Conservation (phyloP, 92 coral and sea anemone genomes). For the Epizoanthus ramosus region DNA sequence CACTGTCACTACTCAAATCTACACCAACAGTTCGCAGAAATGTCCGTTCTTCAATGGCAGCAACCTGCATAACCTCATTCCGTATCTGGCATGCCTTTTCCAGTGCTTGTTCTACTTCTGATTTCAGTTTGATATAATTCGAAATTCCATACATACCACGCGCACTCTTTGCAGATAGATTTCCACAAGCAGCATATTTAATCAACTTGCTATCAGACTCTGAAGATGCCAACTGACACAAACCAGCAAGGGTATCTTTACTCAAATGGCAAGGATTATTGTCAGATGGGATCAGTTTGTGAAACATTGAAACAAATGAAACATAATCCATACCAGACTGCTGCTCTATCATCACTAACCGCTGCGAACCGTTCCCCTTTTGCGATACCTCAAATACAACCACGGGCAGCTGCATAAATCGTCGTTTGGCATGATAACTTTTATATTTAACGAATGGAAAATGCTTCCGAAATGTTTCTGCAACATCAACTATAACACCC, state of each 20-base stretch:
- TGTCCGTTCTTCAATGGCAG: conserved; percentile 52
- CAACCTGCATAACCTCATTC: conserved; percentile 48
- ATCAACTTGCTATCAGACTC: conserved; percentile 55
- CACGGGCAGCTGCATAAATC: conserved; percentile 62
- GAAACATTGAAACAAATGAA: conserved; percentile 42
- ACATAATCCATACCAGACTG: conserved; percentile 53
- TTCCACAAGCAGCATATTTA: conserved; percentile 60
- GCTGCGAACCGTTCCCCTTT: conserved; percentile 57
- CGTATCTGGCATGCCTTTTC: conserved; percentile 33
- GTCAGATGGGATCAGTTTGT: conserved; percentile 37
- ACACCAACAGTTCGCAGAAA: conserved; percentile 53
- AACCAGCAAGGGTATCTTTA: conserved; percentile 49
- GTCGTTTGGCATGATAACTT: conserved; percentile 40
- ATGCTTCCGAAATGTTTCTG: conserved; percentile 33
- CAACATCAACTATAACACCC: conserved; percentile 29
- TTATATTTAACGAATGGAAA: conserved; percentile 30
- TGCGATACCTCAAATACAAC: conserved; percentile 39
- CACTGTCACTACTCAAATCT: conserved; percentile 49
- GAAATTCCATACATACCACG: conserved; percentile 36
- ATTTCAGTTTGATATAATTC: conserved; percentile 34
- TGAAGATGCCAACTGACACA: conserved; percentile 55
- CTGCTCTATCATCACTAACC: conserved; percentile 41
- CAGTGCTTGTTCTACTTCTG: conserved; percentile 36
- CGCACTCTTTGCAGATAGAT: conserved; percentile 43
- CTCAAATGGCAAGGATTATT: not conserved